phyloP scores from a whole-genome alignment of 2,888 invertebrate genomes.

The Isotomurus palustris region DNA sequence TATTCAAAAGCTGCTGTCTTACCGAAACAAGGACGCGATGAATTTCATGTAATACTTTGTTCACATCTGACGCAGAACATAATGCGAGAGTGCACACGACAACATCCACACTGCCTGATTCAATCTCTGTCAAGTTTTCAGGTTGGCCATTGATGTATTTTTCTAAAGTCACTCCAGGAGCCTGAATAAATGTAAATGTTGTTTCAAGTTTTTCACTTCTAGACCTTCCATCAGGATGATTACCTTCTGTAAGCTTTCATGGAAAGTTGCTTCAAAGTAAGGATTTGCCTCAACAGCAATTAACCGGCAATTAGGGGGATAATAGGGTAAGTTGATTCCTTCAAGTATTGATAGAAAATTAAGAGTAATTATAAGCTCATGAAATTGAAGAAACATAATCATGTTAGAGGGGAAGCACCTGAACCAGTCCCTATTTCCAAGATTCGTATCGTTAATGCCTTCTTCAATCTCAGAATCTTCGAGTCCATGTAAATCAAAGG shows the following conservation, averaged over 20 bases:
- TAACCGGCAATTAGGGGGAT: conserved; percentile 34
- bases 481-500: conserved; percentile 22
- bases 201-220: neutral
- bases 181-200: conserved; percentile 12
- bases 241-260: conserved; percentile 30
- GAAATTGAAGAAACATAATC: no score
- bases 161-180: conserved; percentile 38
- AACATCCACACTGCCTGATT: conserved; percentile 45
- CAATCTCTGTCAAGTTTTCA: conserved; percentile 46
- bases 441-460: conserved; percentile 24
- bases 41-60: conserved; percentile 44
- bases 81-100: conserved; percentile 47
- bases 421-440: conserved; percentile 43
- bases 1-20: no score
- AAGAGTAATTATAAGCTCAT: no score
- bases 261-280: conserved; percentile 27
- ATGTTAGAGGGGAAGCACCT: conserved; percentile 25
- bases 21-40: conserved; percentile 47
- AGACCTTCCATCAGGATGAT: no score
- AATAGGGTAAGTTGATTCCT: conserved; percentile 39
- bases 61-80: conserved; percentile 46
- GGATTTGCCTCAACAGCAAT: conserved; percentile 37
- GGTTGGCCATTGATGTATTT: conserved; percentile 33
- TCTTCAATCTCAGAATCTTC: conserved; percentile 16
- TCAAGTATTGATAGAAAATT: no score